phyloP scores from a whole-genome alignment of 2,888 invertebrate genomes.

The Meliscaeva auricollis region DNA sequence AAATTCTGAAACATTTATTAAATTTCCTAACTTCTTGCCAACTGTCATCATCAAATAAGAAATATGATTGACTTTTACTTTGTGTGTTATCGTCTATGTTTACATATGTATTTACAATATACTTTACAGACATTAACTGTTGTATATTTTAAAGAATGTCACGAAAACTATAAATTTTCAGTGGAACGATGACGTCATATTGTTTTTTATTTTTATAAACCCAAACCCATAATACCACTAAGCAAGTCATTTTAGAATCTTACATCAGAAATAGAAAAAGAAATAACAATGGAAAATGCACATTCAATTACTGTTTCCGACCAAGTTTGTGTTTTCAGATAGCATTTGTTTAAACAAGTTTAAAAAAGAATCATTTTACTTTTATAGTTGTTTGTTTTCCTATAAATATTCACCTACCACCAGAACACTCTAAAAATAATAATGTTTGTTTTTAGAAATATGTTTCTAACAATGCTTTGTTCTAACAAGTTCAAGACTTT shows the following conservation, averaged over 20 bases:
- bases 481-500: not conserved
- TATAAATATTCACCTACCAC: not conserved
- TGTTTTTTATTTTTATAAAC: not conserved
- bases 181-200: not conserved
- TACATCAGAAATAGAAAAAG: not conserved
- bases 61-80: not conserved
- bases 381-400: not conserved
- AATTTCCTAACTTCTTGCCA: not conserved
- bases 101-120: not conserved
- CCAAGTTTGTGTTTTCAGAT: not conserved
- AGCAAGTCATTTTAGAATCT: not conserved
- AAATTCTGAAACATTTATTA: not conserved
- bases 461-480: conserved; percentile 6
- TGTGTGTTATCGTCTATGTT: not conserved
- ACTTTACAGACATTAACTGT: not conserved
- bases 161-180: not conserved
- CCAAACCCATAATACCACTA: too few species aligned
- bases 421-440: not conserved
- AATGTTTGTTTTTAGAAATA: not conserved
- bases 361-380: not conserved
- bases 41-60: not conserved
- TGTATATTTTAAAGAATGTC: not conserved
- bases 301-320: not conserved
- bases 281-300: not conserved
- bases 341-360: not conserved